These are phyloP conservation scores for Nestor notabilis DNA, from an alignment of 2,113 vertebrate species.

Conservation along the genomic window DNA sequence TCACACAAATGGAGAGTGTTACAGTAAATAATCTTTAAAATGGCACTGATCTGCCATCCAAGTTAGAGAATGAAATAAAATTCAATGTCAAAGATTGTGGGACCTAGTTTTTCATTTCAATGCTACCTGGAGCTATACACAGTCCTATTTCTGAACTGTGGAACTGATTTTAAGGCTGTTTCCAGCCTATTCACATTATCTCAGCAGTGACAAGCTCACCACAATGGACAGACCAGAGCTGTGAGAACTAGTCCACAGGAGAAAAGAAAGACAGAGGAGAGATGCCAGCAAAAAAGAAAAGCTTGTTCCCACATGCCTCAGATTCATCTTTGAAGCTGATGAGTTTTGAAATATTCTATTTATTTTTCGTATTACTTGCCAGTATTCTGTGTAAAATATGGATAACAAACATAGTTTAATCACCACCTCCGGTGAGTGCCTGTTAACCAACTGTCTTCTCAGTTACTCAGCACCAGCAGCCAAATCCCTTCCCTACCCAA, in stretches of 20 bases:
- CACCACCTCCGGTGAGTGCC: background rate
- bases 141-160: background rate
- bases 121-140: background rate
- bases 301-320: background rate
- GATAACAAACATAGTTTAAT: background rate
- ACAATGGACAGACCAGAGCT: background rate
- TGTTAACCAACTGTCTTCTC: background rate
- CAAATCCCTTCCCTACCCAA: background rate
- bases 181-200: background rate
- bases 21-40: background rate
- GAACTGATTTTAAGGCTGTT: background rate
- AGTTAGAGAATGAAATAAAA: background rate
- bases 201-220: background rate
- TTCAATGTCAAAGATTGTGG: background rate
- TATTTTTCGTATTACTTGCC: background rate
- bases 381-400: background rate
- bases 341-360: background rate
- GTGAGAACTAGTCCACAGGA: background rate
- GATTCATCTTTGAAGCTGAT: constrained; percentile 13
- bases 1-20: background rate
- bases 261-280: background rate
- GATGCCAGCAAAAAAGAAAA: background rate
- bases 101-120: background rate
- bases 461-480: background rate
- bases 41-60: background rate